Percentiles rank a stretch among this genome's conserved stretches.
These are phyloP conservation scores for Pocillopora verrucosa DNA, from an alignment of 64 coral and sea anemone genomes.

Conservation along the genomic window DNA sequence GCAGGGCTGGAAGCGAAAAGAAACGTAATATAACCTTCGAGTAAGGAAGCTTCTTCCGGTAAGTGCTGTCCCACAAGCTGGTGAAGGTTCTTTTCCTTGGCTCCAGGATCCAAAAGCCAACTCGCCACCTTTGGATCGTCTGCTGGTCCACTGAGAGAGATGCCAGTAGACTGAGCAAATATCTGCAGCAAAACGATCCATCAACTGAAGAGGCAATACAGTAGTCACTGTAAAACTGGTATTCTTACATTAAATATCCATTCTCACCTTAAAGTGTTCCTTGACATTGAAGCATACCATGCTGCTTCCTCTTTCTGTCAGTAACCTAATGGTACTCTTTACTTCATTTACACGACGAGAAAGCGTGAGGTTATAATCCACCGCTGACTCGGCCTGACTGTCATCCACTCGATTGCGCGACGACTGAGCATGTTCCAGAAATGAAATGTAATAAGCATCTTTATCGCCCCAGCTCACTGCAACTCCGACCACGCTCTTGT, in stretches of 20 bases:
- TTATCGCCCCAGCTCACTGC: constrained; percentile 83
- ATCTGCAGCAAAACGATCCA: constrained; percentile 16
- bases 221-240: no score
- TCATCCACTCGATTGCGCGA: background rate
- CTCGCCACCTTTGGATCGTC: constrained; percentile 88
- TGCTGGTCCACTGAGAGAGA: constrained; percentile 61
- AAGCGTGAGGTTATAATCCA: constrained; percentile 58
- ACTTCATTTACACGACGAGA: constrained; percentile 61
- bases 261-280: constrained; percentile 70
- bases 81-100: constrained; percentile 79
- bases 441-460: constrained; percentile 82
- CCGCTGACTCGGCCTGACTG: constrained; percentile 65
- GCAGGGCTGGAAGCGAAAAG: background rate
- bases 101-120: constrained; percentile 91
- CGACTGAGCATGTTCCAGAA: constrained; percentile 51
- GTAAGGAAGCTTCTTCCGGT: constrained; percentile 45
- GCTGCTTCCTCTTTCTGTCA: constrained; percentile 21
- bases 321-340: constrained; percentile 60
- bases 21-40: constrained; percentile 56
- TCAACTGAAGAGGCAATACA: background rate
- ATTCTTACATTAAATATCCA: background rate
- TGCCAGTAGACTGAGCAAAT: constrained; percentile 61
- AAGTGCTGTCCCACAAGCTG: constrained; percentile 74
- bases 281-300: constrained; percentile 84
- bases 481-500: constrained; percentile 68